These are phyloP conservation scores for Globia sparganii DNA, from an alignment of 2,888 invertebrate species.

Conservation along the genomic window DNA sequence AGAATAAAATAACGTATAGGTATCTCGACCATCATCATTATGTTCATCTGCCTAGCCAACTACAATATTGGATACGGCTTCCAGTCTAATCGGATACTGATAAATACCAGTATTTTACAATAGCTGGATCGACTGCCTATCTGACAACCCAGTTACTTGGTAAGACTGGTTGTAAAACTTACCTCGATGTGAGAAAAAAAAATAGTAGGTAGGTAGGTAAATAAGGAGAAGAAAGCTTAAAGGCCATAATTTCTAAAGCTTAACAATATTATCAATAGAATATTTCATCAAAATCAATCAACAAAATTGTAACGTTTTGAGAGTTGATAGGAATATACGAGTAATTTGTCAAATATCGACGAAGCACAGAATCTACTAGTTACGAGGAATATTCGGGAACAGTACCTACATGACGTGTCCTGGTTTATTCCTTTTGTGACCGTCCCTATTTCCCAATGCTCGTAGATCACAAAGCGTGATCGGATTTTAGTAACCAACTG, in stretches of 20 bases:
- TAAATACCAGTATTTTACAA: no score
- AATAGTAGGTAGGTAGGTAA: neutral
- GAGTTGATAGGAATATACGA: neutral
- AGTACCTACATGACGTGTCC: slow-evolving; percentile 14
- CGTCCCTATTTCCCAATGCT: neutral
- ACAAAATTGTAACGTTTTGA: neutral
- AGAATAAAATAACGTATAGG: no score
- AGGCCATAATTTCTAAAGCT: neutral
- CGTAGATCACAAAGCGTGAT: neutral
- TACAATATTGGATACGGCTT: no score
- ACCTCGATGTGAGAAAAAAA: neutral
- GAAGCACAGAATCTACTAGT: slow-evolving; percentile 1
- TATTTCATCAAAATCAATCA: neutral
- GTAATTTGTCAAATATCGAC: slow-evolving; percentile 11
- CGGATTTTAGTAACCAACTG: neutral
- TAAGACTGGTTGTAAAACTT: neutral
- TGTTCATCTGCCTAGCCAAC: no score
- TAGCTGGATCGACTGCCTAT: no score
- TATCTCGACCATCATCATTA: no score
- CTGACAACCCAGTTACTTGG: neutral
- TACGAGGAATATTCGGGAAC: slow-evolving; percentile 22
- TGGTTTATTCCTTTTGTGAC: slow-evolving; percentile 37
- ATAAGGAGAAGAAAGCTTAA: neutral
- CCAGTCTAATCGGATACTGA: no score
- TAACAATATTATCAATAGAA: neutral